Evolutionary conservation across 2,888 invertebrate species (phyloP).

Genomic region (Tanypteryx hageni): DNA sequence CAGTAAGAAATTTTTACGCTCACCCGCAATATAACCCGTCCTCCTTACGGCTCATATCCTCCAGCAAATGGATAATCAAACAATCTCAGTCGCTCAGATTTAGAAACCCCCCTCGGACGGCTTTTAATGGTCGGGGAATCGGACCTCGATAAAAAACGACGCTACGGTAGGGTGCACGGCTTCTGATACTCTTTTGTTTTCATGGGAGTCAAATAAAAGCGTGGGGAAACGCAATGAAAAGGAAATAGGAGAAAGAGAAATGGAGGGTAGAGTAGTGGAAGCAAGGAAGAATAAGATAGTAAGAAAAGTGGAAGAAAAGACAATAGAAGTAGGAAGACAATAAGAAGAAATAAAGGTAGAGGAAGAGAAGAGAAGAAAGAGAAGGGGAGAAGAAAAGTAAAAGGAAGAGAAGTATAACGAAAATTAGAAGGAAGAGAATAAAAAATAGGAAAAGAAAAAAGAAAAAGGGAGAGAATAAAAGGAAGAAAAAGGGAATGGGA

Average conservation of each 20-base stretch:
- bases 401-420: neutral
- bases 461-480: too few species aligned
- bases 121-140: neutral
- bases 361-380: neutral
- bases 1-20: too few species aligned
- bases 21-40: too few species aligned
- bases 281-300: neutral
- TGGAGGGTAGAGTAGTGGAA: neutral
- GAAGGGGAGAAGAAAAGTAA: neutral
- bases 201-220: neutral
- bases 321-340: too few species aligned
- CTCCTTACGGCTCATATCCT: neutral
- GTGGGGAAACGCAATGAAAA: neutral
- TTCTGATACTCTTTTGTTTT: neutral
- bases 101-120: neutral
- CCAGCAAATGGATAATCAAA: slow-evolving; percentile 24
- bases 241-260: neutral
- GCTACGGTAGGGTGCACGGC: neutral
- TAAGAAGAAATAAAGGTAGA: too few species aligned
- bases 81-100: neutral
- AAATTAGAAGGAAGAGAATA: too few species aligned
- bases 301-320: neutral
- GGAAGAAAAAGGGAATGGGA: too few species aligned
- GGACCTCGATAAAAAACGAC: neutral
- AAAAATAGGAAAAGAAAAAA: too few species aligned